phyloP scores from a whole-genome alignment of 1,140 invertebrate species.

The Heliconius melpomene region DNA sequence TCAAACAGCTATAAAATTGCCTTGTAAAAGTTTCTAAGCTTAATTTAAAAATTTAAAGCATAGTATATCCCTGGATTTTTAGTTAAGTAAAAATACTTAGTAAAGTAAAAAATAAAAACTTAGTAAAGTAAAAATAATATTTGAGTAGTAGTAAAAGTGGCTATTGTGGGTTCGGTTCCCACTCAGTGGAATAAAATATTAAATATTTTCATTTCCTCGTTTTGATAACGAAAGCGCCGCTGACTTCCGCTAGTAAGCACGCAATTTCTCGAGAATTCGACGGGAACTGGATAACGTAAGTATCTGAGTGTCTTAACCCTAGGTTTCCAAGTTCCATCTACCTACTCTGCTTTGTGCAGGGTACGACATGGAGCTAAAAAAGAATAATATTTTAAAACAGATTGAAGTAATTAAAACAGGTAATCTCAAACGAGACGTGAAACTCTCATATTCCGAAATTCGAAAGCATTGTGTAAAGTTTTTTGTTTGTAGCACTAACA shows the following conservation, averaged over 20 bases:
- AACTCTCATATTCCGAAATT: not conserved
- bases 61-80: not conserved
- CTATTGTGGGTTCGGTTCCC: too few relatives aligned
- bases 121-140: too few relatives aligned
- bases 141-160: too few relatives aligned
- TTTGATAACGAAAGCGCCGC: too few relatives aligned
- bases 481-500: constrained; percentile 1
- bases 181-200: too few relatives aligned
- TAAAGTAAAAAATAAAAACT: too few relatives aligned
- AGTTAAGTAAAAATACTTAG: too few relatives aligned
- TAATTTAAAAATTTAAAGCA: not conserved
- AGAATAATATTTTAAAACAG: not conserved
- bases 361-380: not conserved
- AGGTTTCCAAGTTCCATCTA: not conserved
- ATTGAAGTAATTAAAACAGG: not conserved
- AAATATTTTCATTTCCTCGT: too few relatives aligned
- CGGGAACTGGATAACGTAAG: not conserved
- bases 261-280: too few relatives aligned
- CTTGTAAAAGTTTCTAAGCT: not conserved
- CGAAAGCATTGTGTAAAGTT: constrained; percentile 7
- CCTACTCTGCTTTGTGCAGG: not conserved
- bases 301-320: not conserved
- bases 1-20: too few relatives aligned
- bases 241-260: too few relatives aligned
- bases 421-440: not conserved